Conservation (phyloP, 1,140 invertebrate genomes). For the Apolygus lucorum region DNA sequence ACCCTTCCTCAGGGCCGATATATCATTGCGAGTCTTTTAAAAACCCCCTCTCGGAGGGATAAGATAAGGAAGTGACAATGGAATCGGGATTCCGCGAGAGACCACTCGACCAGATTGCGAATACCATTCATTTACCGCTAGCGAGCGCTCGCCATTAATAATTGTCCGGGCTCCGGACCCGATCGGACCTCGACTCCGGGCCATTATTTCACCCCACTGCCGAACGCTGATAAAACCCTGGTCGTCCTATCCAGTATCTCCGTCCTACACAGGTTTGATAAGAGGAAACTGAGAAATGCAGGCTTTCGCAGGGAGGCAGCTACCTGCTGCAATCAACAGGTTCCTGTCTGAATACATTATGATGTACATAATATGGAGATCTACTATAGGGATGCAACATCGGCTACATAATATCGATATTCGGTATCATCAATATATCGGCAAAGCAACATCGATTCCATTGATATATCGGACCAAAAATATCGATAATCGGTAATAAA, state of each 20-base stretch:
- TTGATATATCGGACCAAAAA: no score
- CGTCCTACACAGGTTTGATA: neutral
- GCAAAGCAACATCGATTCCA: no score
- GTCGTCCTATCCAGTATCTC: neutral
- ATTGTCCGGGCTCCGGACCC: neutral
- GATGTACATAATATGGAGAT: no score
- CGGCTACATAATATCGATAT: no score
- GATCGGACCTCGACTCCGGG: neutral
- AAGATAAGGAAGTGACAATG: neutral
- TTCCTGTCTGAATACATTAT: no score
- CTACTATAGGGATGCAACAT: no score
- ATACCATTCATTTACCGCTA: constrained; percentile 1
- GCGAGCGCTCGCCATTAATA: neutral
- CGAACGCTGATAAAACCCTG: neutral
- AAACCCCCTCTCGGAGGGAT: no score
- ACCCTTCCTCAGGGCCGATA: neutral
- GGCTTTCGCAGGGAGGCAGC: no score
- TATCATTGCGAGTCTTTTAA: neutral
- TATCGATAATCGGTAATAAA: no score
- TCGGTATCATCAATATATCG: no score
- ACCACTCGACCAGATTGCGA: neutral
- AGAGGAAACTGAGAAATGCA: no score
- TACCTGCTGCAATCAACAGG: no score
- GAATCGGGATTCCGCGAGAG: neutral
- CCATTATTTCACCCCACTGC: neutral